Base-by-base conservation (phyloP, 2,113 vertebrate species). In the Podarcis raffonei region DNA sequence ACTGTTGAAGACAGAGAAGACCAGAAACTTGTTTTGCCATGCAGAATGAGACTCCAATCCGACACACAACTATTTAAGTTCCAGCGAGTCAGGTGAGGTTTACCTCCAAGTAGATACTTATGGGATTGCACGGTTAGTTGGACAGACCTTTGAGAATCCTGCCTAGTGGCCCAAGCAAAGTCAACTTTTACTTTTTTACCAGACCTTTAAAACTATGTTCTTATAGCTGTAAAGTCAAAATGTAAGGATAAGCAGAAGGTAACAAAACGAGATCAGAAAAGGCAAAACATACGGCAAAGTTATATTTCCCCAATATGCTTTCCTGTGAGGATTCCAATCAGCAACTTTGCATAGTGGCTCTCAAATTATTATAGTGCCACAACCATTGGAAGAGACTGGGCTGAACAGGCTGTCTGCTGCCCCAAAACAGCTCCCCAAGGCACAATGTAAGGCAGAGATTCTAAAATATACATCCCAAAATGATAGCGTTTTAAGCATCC, bases 1-100 rank as follows among this genome's bases (percentile, higher is more conserved):
- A 1, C 42, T 78, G 23, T 53, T 53, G 4, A 48, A 77, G 23
- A 4, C 22, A 6, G 1, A 80, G 65, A 22, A 0, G 0, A 20
- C 18, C 86, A 8, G n/a, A 77, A 8, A 57, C 7, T 83, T 39
- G 68, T 57, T 35, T 13, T 5, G 59, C 81, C 3, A 85, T 1
- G 11, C 32, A 20, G 69, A 89, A 13, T 35, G 13, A 62, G 15
- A 62, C 13, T 62, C 15, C 59, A 62, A 0, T 20, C 16, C 13
- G 18, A 62, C 18, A 62, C 59, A 62, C 16, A 62, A 18, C 18
- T 20, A 62, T 62, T 15, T 20, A 62, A 62, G 18, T 20, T 3
- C 59, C 59, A 20, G 16, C 5, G 18, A 62, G 59, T 62, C 16
- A 1, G 59, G 59, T 62, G 59, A 20, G 13, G 59, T 62, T 62